Conservation (phyloP, 2,797 vertebrate genomes). For the Tragelaphus eurycerus region DNA sequence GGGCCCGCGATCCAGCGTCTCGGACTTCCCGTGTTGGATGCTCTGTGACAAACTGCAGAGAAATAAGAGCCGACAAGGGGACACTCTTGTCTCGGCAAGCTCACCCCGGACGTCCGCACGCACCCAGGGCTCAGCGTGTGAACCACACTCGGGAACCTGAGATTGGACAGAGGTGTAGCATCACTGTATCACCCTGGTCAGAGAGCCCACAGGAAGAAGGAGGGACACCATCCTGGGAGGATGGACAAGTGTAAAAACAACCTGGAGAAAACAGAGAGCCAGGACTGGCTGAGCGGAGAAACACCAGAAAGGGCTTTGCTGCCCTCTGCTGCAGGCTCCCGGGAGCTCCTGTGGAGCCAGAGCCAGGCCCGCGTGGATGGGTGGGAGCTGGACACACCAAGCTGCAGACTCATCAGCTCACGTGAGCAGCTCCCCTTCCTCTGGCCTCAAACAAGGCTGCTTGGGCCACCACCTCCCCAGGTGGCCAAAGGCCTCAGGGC, state of each 20-base stretch:
- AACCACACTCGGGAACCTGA: rapidly evolving
- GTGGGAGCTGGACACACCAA: neutral
- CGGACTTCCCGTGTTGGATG: rapidly evolving
- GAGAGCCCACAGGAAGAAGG: neutral
- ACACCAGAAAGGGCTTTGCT: neutral
- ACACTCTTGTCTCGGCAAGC: neutral
- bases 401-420: neutral
- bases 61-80: neutral
- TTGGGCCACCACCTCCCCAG: neutral
- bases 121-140: neutral
- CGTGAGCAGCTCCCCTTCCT: neutral
- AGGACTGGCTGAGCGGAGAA: rapidly evolving
- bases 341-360: neutral
- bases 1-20: rapidly evolving
- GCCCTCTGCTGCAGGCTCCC: neutral
- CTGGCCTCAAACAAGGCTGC: rapidly evolving
- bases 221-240: neutral
- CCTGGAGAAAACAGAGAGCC: neutral
- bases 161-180: no score
- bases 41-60: neutral
- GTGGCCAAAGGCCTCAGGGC: neutral
- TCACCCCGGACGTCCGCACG: neutral
- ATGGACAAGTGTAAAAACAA: rapidly evolving
- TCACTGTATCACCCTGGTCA: neutral
- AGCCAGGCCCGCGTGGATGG: rapidly evolving